phyloP scores from a whole-genome alignment of 2,888 invertebrate genomes.

The Lasioglossum villosulum region DNA sequence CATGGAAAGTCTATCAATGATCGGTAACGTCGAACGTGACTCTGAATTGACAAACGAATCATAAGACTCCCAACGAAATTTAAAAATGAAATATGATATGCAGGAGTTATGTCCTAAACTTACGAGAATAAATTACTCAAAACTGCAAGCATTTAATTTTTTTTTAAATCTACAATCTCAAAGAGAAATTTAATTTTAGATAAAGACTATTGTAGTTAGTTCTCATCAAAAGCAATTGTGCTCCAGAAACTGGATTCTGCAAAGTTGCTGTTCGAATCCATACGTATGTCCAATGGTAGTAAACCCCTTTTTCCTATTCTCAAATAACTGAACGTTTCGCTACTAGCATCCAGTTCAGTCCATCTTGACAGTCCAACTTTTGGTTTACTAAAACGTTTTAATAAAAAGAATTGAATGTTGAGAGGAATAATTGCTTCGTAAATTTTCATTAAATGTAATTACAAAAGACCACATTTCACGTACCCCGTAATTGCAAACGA shows the following conservation, averaged over 20 bases:
- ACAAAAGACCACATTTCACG: background rate
- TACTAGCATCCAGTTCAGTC: background rate
- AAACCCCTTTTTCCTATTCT: background rate
- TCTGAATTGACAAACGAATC: too few relatives aligned
- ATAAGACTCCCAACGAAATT: background rate
- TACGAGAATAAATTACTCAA: background rate
- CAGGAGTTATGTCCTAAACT: background rate
- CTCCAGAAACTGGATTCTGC: conserved; percentile 24
- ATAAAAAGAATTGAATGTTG: background rate
- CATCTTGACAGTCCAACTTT: background rate
- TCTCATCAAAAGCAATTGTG: conserved; percentile 27
- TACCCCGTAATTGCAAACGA: conserved; percentile 87
- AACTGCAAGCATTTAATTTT: background rate
- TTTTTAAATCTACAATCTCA: background rate
- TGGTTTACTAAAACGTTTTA: conserved; percentile 22
- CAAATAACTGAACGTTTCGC: conserved; percentile 10
- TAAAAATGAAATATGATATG: background rate
- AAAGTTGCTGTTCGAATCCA: background rate
- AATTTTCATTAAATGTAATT: too few relatives aligned
- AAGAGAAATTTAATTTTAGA: background rate
- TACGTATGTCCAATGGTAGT: background rate
- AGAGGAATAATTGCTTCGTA: too few relatives aligned
- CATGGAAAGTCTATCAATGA: too few relatives aligned
- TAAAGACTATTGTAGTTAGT: background rate
- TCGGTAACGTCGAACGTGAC: too few relatives aligned